Evolutionary conservation across 2,888 invertebrate species (phyloP).

Genomic region (Diloba caeruleocephala): DNA sequence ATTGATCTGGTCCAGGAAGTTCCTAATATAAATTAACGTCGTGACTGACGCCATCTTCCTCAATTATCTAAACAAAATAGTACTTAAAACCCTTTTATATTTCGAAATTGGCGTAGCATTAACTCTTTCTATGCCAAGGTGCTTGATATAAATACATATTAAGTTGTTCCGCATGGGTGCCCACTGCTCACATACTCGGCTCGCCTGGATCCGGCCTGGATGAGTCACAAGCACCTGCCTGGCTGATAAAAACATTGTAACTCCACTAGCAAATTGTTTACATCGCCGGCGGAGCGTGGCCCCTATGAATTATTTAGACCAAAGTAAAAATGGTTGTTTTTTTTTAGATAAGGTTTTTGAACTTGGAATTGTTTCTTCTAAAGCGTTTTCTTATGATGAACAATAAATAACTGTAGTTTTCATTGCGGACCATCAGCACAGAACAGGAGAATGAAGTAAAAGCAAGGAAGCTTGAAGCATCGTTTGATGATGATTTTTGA

Average conservation of each 20-base stretch:
- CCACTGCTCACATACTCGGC: slow-evolving; percentile 37
- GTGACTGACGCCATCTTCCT: too few species aligned
- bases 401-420: too few species aligned
- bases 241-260: slow-evolving; percentile 44
- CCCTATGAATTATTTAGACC: slow-evolving; percentile 47
- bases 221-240: slow-evolving; percentile 56
- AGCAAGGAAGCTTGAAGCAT: too few species aligned
- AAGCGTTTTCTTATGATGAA: too few species aligned
- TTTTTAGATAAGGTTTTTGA: slow-evolving; percentile 36
- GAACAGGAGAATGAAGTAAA: too few species aligned
- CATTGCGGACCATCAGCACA: too few species aligned
- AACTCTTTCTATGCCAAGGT: slow-evolving; percentile 56
- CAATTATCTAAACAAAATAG: too few species aligned
- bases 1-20: too few species aligned
- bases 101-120: slow-evolving; percentile 41
- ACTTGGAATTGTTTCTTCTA: slow-evolving; percentile 29
- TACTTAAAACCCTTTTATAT: slow-evolving; percentile 41
- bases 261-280: slow-evolving; percentile 44
- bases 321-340: slow-evolving; percentile 10
- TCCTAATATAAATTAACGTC: too few species aligned
- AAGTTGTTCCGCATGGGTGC: slow-evolving; percentile 57
- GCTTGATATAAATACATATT: slow-evolving; percentile 54
- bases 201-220: slow-evolving; percentile 57
- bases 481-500: too few species aligned
- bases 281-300: slow-evolving; percentile 51